phyloP scores from a whole-genome alignment of 30 jellyfish, hydroid and myxozoan species.

The Aurelia aurita region DNA sequence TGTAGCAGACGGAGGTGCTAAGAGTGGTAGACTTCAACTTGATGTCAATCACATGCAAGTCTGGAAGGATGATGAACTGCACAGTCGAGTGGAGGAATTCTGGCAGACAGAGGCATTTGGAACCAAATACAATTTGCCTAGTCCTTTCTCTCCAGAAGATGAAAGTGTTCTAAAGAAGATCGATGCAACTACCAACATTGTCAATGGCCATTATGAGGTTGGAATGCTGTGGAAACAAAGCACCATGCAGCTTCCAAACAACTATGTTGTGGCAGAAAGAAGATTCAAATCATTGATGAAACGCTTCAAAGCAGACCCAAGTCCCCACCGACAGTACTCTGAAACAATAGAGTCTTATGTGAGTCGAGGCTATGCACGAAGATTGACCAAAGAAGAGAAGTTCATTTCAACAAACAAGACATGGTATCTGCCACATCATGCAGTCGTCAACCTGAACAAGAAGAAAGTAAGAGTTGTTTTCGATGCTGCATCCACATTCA shows the following conservation, averaged over 20 bases:
- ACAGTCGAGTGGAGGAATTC: background rate
- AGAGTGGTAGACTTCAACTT: background rate
- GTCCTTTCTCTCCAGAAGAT: background rate
- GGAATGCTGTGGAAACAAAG: background rate
- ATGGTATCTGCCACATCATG: conserved; percentile 15
- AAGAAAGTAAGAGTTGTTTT: conserved; percentile 9
- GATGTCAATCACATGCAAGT: background rate
- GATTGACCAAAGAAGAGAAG: background rate
- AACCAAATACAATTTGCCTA: background rate
- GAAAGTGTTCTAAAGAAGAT: background rate
- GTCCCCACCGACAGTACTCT: background rate
- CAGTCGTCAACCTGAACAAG: background rate
- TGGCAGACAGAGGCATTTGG: background rate
- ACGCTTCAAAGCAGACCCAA: background rate
- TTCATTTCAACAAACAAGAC: background rate
- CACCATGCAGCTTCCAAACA: background rate
- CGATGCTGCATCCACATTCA: background rate
- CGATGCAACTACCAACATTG: background rate
- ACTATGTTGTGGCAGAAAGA: background rate
- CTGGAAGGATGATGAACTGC: background rate
- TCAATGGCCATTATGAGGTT: background rate
- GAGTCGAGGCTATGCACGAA: conserved; percentile 12
- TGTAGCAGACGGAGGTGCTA: background rate
- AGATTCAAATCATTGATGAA: background rate
- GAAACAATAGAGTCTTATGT: background rate